Percentiles rank a stretch among this genome's conserved stretches.
phyloP scores from a whole-genome alignment of 1,140 invertebrate species.

The Riptortus pedestris region DNA sequence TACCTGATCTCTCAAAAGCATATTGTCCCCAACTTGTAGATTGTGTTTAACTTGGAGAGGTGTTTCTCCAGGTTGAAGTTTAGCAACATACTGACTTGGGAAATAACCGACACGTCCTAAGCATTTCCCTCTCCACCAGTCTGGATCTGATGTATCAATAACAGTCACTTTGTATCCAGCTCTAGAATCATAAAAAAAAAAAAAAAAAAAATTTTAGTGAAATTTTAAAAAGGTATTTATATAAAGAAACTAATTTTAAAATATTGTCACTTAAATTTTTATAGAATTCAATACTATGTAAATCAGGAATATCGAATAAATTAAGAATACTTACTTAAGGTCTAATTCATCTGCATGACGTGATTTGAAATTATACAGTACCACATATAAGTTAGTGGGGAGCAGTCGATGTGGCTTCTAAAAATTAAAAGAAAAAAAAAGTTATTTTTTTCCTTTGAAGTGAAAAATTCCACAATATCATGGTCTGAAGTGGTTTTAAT shows the following conservation, averaged over 20 bases:
- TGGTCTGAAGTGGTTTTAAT: no score
- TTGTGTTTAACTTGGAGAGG: conserved; percentile 72
- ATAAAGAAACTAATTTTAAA: no score
- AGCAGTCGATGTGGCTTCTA: conserved; percentile 74
- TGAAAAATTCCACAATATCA: no score
- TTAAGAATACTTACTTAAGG: conserved; percentile 55
- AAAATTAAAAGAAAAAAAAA: no score
- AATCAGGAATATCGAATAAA: no score
- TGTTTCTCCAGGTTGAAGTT: conserved; percentile 76
- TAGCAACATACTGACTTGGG: conserved; percentile 86
- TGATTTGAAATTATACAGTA: conserved; percentile 89
- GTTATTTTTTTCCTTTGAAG: no score
- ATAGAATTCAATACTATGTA: no score
- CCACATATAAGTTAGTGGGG: conserved; percentile 85
- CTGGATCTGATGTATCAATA: conserved; percentile 83
- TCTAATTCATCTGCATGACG: conserved; percentile 88
- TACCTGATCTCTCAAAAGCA: conserved; percentile 59
- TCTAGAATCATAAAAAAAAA: conserved; percentile 38
- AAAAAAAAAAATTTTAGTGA: no score
- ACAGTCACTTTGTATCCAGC: conserved; percentile 92
- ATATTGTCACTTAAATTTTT: no score
- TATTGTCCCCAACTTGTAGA: conserved; percentile 54
- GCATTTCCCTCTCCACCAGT: conserved; percentile 96
- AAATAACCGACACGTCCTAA: conserved; percentile 85
- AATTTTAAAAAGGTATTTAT: no score